Base-by-base conservation (phyloP, 2,888 invertebrate species). In the Drosophila mayaguana region DNA sequence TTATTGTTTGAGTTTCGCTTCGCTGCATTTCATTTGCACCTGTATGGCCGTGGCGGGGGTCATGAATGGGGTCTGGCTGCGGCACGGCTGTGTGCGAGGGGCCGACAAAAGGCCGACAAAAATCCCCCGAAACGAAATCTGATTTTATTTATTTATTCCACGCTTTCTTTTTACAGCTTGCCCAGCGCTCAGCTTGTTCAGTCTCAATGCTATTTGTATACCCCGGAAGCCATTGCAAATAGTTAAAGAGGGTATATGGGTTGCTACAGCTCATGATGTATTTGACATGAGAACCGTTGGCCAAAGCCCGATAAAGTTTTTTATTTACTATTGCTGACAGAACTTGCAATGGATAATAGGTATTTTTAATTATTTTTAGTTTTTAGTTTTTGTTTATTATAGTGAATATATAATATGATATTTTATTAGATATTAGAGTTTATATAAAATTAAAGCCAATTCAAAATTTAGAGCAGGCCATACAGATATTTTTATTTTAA, bases 121-220 rank as follows among this genome's bases (percentile, higher is more conserved):
- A 18, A 55, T 32, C n/a, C 22, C 22, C 48, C 28, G 34, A 72
- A 69, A 69, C 66, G 67, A 84, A 85, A 83, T 82, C 83, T 78
- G 81, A 88, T 85, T 89, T 89, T 84, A 84, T 86, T 89, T 86
- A 88, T 88, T 88, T 85, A 88, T 88, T 79, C 79, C 62, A 77
- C 63, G 78, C 51, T 63, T 63, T 63, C 64, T 45, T 65, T 78
- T 80, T 57, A 67, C 63, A 77, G 69, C 78, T 34, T 6, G 38
- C 11, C 38, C 53, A 38, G n/a, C 18, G 54, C 38, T 43, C 56
- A 53, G 54, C 56, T 56, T 60, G 32, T 69, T 28, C 54, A 32
- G 48, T 65, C 62, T 65, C 53, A 50, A 50, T 59, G 55, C 55
- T 48, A 54, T 63, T 62, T 66, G 28, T 54, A 40, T 54, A 18